A percentile compares a stretch with the other conserved stretches of the same genome.
Evolutionary conservation across 2,888 invertebrate genomes (phyloP).

Genomic region (Pandemis corylana): DNA sequence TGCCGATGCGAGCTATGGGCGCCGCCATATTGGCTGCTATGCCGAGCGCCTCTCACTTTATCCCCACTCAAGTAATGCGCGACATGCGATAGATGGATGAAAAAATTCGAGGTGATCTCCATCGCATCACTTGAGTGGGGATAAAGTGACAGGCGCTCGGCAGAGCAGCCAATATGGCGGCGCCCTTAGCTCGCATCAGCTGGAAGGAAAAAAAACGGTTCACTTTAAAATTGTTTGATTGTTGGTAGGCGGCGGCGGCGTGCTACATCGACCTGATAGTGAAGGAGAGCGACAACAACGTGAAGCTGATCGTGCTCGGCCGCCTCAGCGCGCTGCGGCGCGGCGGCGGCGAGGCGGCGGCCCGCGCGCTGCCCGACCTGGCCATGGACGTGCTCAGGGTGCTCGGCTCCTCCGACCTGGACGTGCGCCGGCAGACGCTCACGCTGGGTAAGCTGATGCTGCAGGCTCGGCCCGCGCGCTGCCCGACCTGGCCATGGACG

Average conservation of each 20-base stretch:
- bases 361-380: conserved; percentile 92
- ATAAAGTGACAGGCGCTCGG: too few relatives aligned
- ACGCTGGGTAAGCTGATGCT: conserved; percentile 82
- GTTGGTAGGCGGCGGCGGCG: conserved; percentile 92
- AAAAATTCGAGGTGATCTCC: not conserved
- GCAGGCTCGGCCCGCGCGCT: conserved; percentile 64
- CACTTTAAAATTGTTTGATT: not conserved
- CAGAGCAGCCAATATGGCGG: too few relatives aligned
- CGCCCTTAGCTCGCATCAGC: too few relatives aligned
- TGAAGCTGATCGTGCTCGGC: conserved; percentile 98
- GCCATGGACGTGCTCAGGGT: conserved; percentile 99
- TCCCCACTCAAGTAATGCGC: too few relatives aligned
- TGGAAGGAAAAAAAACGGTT: too few relatives aligned
- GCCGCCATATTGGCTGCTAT: too few relatives aligned
- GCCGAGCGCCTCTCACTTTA: too few relatives aligned
- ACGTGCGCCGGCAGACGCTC: conserved; percentile 95
- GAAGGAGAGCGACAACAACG: conserved; percentile 99
- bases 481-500: not conserved
- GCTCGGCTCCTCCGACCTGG: conserved; percentile 95
- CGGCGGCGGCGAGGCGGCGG: conserved; percentile 93
- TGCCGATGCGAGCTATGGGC: too few relatives aligned
- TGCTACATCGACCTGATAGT: conserved; percentile 99
- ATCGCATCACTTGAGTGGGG: not conserved
- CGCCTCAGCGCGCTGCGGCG: conserved; percentile 94
- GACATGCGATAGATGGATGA: too few relatives aligned